Base-by-base conservation (phyloP, 2,113 vertebrate genomes). In the western clawed frog (Xenopus tropicalis) region DNA sequence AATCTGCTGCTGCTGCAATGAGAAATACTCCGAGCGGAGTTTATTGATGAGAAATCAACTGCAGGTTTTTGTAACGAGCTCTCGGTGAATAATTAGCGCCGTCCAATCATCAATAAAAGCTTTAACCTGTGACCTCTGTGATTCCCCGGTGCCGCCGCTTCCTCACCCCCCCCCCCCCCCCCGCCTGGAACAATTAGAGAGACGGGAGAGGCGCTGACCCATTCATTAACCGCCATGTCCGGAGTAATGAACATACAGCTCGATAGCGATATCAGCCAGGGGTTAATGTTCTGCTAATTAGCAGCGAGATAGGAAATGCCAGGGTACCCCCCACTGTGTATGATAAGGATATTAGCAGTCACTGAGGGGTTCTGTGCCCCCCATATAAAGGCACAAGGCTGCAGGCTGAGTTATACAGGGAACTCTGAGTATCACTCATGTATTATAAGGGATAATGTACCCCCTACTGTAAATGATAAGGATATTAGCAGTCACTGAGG, bases 261-360 rank as follows among this genome's bases (percentile, higher is more conserved):
- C 85, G 17, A 86, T 86, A 74, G 79, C 58, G 66, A 79, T 77
- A 82, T 80, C 70, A 82, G 81, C 74, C 84, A 85, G 82, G 86
- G 86, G 87, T 85, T 87, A 86, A 87, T 85, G 80, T 82, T 0
- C 9, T 84, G 81, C 83, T 86, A 86, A 87, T 86, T 85, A 86
- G 83, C 51, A 0, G 78, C 43, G 75, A 72, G 75, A 61, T 44
- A 70, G 46, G 14, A 37, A 24, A 17, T 57, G 54, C 25, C 56
- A 20, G 2, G 3, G 56, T 19, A 29, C 25, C 25, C 25, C 25
- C 25, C 6, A 29, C 25, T 29, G 25, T 3, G 3, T 3, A 29
- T 29, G 3, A 29, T 29, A 29, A 29, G 25, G 25, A 29, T 29
- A 29, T 29, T 57, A 10, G 20, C 3, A 20, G 20, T 57, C 54